These are phyloP conservation scores for Vesta saturnalis DNA, from an alignment of 2,888 invertebrate genomes.

Conservation along the genomic window DNA sequence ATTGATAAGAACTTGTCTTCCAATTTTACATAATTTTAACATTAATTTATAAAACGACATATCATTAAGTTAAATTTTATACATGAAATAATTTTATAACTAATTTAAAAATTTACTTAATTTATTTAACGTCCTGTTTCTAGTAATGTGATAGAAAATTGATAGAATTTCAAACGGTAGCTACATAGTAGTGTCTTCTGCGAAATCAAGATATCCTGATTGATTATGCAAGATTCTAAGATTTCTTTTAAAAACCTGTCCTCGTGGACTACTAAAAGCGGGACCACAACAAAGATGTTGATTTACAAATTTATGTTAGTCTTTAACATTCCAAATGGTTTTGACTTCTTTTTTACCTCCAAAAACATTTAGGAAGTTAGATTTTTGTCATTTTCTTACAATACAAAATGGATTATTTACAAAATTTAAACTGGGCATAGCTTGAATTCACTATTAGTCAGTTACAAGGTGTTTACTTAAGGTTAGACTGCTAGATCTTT, in stretches of 20 bases:
- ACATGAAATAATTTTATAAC: neutral
- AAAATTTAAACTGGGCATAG: no score
- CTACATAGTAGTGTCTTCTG: constrained; percentile 36
- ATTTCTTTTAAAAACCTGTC: constrained; percentile 40
- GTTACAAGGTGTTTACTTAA: no score
- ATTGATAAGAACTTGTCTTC: neutral
- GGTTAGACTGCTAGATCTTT: no score
- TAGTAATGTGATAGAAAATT: constrained; percentile 19
- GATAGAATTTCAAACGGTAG: constrained; percentile 38
- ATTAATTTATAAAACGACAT: neutral
- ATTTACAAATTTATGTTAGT: constrained; percentile 37
- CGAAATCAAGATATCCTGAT: constrained; percentile 43
- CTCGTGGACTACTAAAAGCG: constrained; percentile 27
- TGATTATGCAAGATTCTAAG: constrained; percentile 40
- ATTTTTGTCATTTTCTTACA: no score
- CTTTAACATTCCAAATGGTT: constrained; percentile 32
- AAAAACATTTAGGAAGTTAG: no score
- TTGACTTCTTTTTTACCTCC: neutral
- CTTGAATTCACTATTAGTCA: no score
- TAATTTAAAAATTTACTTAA: neutral
- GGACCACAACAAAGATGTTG: constrained; percentile 36
- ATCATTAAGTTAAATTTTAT: neutral
- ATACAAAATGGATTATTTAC: no score
- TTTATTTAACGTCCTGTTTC: constrained; percentile 20
- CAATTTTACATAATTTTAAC: neutral